phyloP scores from a whole-genome alignment of 2,113 vertebrate species.

The Microtus richardsoni region DNA sequence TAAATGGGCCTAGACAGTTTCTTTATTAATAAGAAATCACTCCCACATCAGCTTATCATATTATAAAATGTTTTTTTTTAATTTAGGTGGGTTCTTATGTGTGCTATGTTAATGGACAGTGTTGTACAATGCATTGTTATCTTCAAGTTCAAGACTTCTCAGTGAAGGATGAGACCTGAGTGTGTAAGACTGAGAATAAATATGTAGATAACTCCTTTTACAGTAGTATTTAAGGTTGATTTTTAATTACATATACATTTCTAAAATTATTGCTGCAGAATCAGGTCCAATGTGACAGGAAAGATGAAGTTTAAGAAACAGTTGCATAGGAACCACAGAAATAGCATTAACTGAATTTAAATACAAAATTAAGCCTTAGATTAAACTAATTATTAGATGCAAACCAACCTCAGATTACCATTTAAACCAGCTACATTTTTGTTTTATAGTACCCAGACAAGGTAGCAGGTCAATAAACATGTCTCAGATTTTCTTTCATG shows the following conservation, averaged over 20 bases:
- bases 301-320: conserved; percentile 5
- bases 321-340: background rate
- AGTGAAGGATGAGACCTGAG: background rate
- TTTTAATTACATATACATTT: background rate
- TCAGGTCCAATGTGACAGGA: conserved; percentile 12
- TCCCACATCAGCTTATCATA: no score
- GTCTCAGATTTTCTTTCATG: background rate
- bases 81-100: background rate
- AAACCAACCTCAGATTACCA: background rate
- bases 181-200: background rate
- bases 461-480: background rate
- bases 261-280: conserved; percentile 15
- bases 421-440: conserved; percentile 26
- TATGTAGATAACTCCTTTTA: background rate
- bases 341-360: background rate
- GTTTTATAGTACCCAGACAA: background rate
- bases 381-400: conserved; percentile 2
- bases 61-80: background rate
- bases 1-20: no score
- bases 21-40: no score
- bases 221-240: background rate
- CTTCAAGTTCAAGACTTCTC: conserved; percentile 29
- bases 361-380: background rate
- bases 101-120: background rate
- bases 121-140: background rate